Evolutionary conservation across 2,888 invertebrate genomes (phyloP).

Genomic region (Dichetophora obliterata): DNA sequence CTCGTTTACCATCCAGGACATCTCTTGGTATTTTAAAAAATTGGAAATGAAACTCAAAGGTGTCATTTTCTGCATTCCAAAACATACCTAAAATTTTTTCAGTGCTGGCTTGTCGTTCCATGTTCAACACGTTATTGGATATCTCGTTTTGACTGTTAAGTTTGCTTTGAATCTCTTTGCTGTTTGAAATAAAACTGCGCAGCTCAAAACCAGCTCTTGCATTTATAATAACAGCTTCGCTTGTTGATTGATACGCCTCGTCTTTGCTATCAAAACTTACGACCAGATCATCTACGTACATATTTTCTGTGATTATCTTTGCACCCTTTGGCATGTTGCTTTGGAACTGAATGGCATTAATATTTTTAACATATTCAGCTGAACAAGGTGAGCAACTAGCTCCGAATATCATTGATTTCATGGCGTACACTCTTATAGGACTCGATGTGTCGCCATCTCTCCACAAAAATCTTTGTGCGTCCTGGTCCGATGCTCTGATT

Average conservation of each 20-base stretch:
- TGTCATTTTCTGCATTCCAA: neutral
- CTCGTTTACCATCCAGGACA: too few species aligned
- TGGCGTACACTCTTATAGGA: constrained; percentile 30
- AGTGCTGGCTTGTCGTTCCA: too few species aligned
- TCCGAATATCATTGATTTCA: too few species aligned
- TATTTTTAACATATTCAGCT: constrained; percentile 55
- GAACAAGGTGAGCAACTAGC: constrained; percentile 50
- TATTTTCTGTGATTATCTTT: constrained; percentile 42
- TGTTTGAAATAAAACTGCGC: neutral
- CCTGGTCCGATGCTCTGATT: neutral
- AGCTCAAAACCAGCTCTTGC: constrained; percentile 29
- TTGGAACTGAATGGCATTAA: constrained; percentile 48
- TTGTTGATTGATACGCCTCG: constrained; percentile 47
- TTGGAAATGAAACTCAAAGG: neutral
- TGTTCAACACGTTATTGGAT: too few species aligned
- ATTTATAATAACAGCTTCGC: constrained; percentile 29
- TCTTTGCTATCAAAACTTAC: constrained; percentile 52
- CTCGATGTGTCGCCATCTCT: constrained; percentile 16
- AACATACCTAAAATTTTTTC: too few species aligned
- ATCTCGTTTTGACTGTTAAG: too few species aligned
- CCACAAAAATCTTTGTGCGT: constrained; percentile 42
- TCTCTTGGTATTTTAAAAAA: too few species aligned
- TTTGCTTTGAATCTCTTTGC: too few species aligned
- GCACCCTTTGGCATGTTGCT: constrained; percentile 41
- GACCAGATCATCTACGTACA: constrained; percentile 48